Base-by-base conservation (phyloP, 2,888 invertebrate species). In the Cylloceria caligata region DNA sequence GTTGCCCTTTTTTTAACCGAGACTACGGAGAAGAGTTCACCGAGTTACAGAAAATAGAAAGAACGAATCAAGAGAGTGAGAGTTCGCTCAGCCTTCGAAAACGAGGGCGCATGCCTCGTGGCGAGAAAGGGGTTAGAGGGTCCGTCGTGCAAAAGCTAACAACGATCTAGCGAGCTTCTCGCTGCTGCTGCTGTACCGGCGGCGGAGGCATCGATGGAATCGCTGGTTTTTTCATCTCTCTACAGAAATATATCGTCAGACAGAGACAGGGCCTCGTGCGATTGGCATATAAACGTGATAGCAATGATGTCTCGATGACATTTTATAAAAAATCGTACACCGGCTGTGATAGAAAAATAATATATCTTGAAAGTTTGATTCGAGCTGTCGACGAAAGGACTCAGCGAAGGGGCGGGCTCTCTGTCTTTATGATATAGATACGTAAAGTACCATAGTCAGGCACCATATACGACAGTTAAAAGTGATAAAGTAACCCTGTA, bases 31-130 rank as follows among this genome's bases (percentile, higher is more conserved):
- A 27, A 60, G 24, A 27, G 47, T 16, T 9, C 52, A 34, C 30
- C 30, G 64, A 55, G 77, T 71, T 57, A 42, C 42, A 78, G 30
- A 36, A 34, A 34, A 16, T 21, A 57, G 49, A 71, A 36, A 21
- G 72, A 68, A 47, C 52, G 64, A 55, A 39, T 24, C 11, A 49
- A 39, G 45, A 30, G 60, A 57, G 67, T 21, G 67, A 36, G 71
- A 68, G 69, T 72, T 72, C 80, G 80, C 67, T 60, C 75, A 81
- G 80, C 85, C 85, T 86, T 84, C 87, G 86, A 86, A 86, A 85
- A 79, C 86, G 84, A 85, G 85, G 84, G 83, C 75, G 80, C 80
- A 77, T 81, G 81, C 62, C 64, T 68, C 72, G 45, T 65, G 77
- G 71, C 71, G 81, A 78, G 60, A 69, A 74, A 67, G 62, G 71